Conservation (phyloP, 2,797 vertebrate species). For the Australoheros facetus region DNA sequence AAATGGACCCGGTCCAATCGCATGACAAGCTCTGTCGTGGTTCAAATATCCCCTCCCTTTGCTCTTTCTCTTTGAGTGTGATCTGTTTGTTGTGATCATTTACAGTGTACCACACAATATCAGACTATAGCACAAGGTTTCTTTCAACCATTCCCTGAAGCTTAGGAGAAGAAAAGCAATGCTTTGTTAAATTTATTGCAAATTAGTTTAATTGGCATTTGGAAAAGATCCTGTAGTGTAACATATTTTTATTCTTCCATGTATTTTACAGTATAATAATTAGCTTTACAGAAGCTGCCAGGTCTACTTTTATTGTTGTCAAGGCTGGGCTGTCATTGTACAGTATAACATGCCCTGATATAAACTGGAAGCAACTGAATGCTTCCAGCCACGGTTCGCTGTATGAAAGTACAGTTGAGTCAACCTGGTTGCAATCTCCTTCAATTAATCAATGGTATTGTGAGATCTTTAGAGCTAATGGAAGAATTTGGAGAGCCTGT, state of each 20-base stretch:
- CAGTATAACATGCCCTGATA: background rate
- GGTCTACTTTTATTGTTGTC: background rate
- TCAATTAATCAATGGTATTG: conserved; percentile 49
- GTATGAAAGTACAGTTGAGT: background rate
- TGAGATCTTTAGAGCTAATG: conserved; percentile 34
- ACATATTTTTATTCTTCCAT: background rate
- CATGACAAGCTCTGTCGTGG: conserved; percentile 50
- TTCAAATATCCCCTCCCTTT: conserved; percentile 47
- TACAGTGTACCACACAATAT: conserved; percentile 22
- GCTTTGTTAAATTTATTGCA: background rate
- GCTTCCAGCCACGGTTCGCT: background rate
- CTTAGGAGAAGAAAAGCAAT: background rate
- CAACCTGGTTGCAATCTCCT: background rate
- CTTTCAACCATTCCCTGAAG: background rate
- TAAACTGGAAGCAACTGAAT: background rate
- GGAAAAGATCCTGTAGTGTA: background rate
- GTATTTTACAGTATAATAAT: background rate
- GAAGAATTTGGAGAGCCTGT: conserved; percentile 27
- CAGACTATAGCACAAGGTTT: conserved; percentile 5
- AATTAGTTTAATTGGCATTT: background rate
- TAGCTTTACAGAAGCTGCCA: background rate
- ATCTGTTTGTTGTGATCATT: conserved; percentile 51
- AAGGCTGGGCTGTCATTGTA: background rate
- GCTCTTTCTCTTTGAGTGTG: conserved; percentile 41
- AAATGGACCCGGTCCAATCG: conserved; percentile 69